Conservation (phyloP, 2,888 invertebrate species). For the Geotrupes spiniger region DNA sequence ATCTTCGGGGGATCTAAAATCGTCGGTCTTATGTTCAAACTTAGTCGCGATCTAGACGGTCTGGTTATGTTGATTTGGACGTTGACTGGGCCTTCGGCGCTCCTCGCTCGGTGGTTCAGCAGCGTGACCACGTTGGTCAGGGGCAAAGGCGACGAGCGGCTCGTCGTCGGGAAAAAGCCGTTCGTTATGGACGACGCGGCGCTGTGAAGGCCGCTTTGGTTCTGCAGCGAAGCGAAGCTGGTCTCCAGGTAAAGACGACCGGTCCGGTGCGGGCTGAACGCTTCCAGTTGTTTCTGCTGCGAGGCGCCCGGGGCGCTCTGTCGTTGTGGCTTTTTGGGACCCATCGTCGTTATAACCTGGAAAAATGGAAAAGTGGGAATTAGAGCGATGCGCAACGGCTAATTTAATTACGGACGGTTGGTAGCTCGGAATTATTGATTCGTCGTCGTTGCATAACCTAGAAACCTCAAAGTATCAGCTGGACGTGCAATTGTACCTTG, state of each 20-base stretch:
- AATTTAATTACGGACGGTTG: neutral
- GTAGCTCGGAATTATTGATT: slow-evolving; percentile 5
- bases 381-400: neutral
- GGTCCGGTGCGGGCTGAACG: slow-evolving; percentile 47
- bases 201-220: slow-evolving; percentile 38
- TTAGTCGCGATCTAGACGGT: slow-evolving; percentile 21
- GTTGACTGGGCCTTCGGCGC: slow-evolving; percentile 14
- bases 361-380: slow-evolving; percentile 27
- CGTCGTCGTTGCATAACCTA: neutral
- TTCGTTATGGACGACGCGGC: slow-evolving; percentile 45
- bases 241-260: slow-evolving; percentile 69
- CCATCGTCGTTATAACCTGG: slow-evolving; percentile 75
- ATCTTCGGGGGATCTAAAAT: slow-evolving; percentile 31
- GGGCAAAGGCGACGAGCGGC: slow-evolving; percentile 40
- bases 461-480: no score
- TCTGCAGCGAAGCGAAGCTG: slow-evolving; percentile 68
- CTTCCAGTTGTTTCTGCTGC: slow-evolving; percentile 16
- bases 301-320: slow-evolving; percentile 32
- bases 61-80: slow-evolving; percentile 19
- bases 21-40: slow-evolving; percentile 23
- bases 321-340: slow-evolving; percentile 76
- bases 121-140: slow-evolving; percentile 27
- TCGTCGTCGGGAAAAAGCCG: slow-evolving; percentile 43
- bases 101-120: slow-evolving; percentile 9
- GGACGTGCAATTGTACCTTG: no score